Percentiles rank a stretch among this genome's conserved stretches.
phyloP scores from a whole-genome alignment of 2,888 invertebrate species.

The Eurois occulta region DNA sequence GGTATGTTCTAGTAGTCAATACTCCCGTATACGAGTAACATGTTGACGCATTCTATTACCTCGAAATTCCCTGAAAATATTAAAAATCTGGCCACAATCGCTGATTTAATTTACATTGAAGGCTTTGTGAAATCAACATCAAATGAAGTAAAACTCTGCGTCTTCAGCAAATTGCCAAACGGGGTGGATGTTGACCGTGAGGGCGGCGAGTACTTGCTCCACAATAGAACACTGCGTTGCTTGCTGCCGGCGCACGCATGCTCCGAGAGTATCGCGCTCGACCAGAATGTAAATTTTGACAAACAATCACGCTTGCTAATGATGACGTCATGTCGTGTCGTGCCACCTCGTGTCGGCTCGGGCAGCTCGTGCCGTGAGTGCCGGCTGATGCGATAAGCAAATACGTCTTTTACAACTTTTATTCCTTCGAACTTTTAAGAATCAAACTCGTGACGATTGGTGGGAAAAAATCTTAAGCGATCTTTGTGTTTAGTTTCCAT shows the following conservation, averaged over 20 bases:
- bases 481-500: no score
- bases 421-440: no score
- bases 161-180: not conserved
- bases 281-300: not conserved
- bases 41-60: not conserved
- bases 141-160: not conserved
- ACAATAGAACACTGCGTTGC: not conserved
- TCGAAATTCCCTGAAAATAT: not conserved
- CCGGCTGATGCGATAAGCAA: not conserved
- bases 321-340: not conserved
- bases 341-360: no score
- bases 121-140: not conserved
- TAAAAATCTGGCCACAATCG: no score
- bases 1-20: no score
- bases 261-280: not conserved
- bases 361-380: not conserved
- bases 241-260: not conserved
- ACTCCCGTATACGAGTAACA: not conserved
- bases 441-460: not conserved
- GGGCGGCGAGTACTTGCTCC: not conserved
- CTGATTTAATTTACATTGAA: no score
- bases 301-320: not conserved
- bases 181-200: not conserved
- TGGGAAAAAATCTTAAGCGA: not conserved
- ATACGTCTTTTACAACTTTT: not conserved